Evolutionary conservation across 2,888 invertebrate genomes (phyloP), one percentile per base, ranked within the genome.

Genomic region (Protodeltote pygarga): DNA sequence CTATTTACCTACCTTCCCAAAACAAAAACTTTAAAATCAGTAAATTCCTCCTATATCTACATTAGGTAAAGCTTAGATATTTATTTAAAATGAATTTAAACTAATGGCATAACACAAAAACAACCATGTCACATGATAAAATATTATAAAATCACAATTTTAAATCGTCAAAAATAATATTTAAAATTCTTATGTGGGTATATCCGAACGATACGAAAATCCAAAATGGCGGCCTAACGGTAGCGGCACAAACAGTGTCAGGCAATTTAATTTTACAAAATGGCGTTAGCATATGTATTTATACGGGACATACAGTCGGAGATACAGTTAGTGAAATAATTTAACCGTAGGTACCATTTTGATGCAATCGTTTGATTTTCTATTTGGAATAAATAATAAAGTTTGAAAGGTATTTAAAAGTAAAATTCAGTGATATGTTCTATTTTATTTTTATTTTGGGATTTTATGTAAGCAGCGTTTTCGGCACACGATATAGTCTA

Each of bases 191-290:
- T 21, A 29, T 24, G n/a, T 21, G 19, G 21, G 27, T 42, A 34
- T 46, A 45, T 49, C 67, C 54, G 64, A 54, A 51, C 60, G 27
- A 42, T 38, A 40, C 37, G 19, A 25, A 49, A 61, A 49, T 15
- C 17, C 57, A 68, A 65, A 3, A 61, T 65, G 69, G 65, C 52
- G 27, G 0, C 24, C 49, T 66, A 66, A 68, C 68, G 61, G 68
- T 66, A 17, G 35, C 19, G 9, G 29, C 31, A 24, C 38, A 53
- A 68, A 65, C 38, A 67, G 53, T 65, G 61, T 68, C 58, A 61
- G 31, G 32, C 41, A 35, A 49, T 60, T 61, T 53, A 46, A 46
- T 52, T 63, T 55, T 35, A 41, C 54, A 49, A 60, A 33, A 45
- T 34, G 45, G 32, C 29, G 40, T 5, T 24, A 15, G 21, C 10